phyloP scores from a whole-genome alignment of 2,113 vertebrate genomes.

The Chionomys nivalis region DNA sequence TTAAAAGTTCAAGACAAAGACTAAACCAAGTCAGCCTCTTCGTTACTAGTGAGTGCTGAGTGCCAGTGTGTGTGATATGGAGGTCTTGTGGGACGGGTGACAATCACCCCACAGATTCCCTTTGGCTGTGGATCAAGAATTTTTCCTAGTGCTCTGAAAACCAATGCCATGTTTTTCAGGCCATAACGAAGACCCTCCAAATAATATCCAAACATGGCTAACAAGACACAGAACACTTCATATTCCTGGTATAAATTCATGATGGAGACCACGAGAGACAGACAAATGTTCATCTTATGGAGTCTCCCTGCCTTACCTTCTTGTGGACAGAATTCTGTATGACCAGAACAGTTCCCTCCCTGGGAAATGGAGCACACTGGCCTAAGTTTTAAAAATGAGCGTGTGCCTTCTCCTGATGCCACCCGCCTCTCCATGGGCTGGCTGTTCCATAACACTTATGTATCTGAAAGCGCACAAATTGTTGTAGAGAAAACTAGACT shows the following conservation, averaged over 20 bases:
- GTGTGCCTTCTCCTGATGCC: neutral
- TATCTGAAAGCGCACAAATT: neutral
- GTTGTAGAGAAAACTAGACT: neutral
- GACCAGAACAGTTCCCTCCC: neutral
- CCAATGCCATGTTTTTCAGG: neutral
- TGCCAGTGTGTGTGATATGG: neutral
- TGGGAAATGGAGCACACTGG: neutral
- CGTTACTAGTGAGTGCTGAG: neutral
- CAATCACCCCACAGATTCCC: neutral
- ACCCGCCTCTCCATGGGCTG: neutral
- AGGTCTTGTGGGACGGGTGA: neutral
- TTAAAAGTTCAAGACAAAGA: neutral
- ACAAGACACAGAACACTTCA: neutral
- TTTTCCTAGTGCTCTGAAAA: neutral
- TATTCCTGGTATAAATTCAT: neutral
- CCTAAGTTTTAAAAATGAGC: neutral
- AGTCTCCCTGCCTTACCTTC: neutral
- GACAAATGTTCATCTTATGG: neutral
- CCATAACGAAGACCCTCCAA: conserved; percentile 4
- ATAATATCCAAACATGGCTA: neutral
- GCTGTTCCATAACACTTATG: neutral
- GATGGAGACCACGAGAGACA: neutral
- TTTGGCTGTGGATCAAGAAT: neutral
- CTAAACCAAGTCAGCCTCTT: neutral
- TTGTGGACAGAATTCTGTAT: neutral